These are phyloP conservation scores for Mirza zaza DNA, from an alignment of 2,113 vertebrate genomes.

Conservation along the genomic window DNA sequence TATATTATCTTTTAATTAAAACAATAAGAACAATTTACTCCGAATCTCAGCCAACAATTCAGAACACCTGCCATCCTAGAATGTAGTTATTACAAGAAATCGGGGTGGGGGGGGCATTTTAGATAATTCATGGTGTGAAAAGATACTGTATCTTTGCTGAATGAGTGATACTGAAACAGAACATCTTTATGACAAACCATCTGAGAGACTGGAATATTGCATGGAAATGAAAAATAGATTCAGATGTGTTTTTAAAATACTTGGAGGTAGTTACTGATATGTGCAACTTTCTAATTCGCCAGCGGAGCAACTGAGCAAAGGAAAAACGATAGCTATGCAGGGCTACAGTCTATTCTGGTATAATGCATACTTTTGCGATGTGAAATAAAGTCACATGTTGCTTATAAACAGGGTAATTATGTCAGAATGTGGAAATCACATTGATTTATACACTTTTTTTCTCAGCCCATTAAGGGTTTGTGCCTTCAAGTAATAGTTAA, in stretches of 20 bases:
- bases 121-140: background rate
- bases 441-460: background rate
- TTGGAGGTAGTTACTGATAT: background rate
- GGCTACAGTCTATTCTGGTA: background rate
- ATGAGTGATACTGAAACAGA: background rate
- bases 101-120: background rate
- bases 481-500: background rate
- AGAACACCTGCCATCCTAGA: background rate
- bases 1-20: background rate
- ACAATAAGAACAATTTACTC: background rate
- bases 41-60: background rate
- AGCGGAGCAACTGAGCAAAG: background rate
- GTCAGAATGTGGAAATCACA: background rate
- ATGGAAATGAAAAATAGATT: background rate
- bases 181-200: background rate
- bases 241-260: background rate
- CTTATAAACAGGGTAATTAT: background rate
- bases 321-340: background rate
- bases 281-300: background rate
- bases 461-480: background rate
- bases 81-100: background rate
- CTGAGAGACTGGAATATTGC: background rate
- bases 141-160: background rate
- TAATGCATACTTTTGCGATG: background rate
- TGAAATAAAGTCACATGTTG: background rate